Percentiles rank a stretch among this genome's conserved stretches.
Conservation (phyloP, 1,140 invertebrate species). For the Drosophila pseudoananassae region DNA sequence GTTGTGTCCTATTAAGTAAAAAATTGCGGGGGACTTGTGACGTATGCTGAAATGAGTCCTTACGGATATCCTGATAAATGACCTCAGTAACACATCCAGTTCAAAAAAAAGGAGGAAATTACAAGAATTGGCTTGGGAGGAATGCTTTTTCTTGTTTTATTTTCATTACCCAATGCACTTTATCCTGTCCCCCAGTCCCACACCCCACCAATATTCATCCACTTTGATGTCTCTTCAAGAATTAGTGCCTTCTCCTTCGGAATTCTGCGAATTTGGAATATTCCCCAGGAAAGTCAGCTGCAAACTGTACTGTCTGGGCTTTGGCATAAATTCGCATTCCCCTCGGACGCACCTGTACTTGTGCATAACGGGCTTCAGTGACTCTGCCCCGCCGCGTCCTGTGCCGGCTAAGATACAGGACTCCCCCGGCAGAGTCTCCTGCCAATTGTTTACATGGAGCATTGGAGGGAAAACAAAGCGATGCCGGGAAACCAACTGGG, state of each 20-base stretch:
- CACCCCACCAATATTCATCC: constrained; percentile 2
- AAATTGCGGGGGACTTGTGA: constrained; percentile 1
- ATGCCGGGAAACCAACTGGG: constrained; percentile 41
- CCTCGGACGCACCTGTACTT: constrained; percentile 21
- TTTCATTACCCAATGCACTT: neutral
- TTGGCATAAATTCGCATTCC: constrained; percentile 38
- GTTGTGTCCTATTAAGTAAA: constrained; percentile 51
- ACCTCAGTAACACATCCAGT: neutral
- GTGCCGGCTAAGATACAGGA: constrained; percentile 10
- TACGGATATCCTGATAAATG: neutral
- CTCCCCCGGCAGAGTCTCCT: constrained; percentile 33
- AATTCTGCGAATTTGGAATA: constrained; percentile 25
- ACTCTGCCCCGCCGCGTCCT: constrained; percentile 2
- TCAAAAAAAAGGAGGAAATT: no score
- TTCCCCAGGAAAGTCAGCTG: constrained; percentile 32
- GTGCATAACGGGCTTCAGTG: constrained; percentile 36
- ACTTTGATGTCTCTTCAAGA: constrained; percentile 10
- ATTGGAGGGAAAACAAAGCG: constrained; percentile 37
- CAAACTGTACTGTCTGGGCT: constrained; percentile 17
- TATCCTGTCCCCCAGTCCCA: neutral
- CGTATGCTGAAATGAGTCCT: neutral
- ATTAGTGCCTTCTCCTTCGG: constrained; percentile 31
- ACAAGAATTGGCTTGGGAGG: no score
- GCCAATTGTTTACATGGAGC: constrained; percentile 71
- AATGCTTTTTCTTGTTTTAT: no score